Base-by-base conservation (phyloP, 2,888 invertebrate genomes). In the Polia nebulosa region DNA sequence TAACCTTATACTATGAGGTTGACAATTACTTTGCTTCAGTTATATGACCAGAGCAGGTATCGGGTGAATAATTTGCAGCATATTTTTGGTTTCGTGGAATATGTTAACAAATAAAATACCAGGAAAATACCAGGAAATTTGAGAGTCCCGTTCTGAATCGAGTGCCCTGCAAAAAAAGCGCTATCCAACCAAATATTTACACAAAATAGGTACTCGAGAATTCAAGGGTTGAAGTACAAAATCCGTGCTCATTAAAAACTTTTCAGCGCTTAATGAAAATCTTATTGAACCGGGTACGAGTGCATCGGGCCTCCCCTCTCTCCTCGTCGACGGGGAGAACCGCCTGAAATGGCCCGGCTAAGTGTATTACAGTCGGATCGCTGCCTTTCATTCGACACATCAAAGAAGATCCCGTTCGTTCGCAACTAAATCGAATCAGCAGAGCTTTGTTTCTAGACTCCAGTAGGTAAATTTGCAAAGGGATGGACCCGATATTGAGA, bases 311-410 rank as follows among this genome's bases (percentile, higher is more conserved):
- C 78, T 67, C 67, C 72, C 67, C 57, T 59, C 69, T 62, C 60
- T 57, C 68, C 59, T 57, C 60, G 32, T 36, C 66, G 55, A 80
- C 70, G 80, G 87, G 89, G 89, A 85, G 86, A 83, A 85, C 79
- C 80, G 84, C 72, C 80, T 89, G 93, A 93, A 94, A 95, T 93
- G 93, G 93, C 90, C 93, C 93, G 89, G 92, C 93, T 95, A 95
- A 95, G 92, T 95, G 93, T 94, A 94, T 95, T 95, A 95, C 94
- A 91, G 91, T 86, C 91, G 94, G 94, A 94, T 95, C 94, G 93
- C 90, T 95, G 94, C 95, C 94, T 95, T 94, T 94, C 95, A 94
- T 95, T 95, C 93, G 94, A 94, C 93, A 95, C 95, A 95, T 95
- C 95, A 95, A 95, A 95, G 95, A 94, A 93, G 94, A 93, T 93